A percentile compares a stretch with the other conserved stretches of the same genome.
These are phyloP conservation scores for Catamblyrhynchus diadema DNA, from an alignment of 2,797 vertebrate species.

Conservation along the genomic window DNA sequence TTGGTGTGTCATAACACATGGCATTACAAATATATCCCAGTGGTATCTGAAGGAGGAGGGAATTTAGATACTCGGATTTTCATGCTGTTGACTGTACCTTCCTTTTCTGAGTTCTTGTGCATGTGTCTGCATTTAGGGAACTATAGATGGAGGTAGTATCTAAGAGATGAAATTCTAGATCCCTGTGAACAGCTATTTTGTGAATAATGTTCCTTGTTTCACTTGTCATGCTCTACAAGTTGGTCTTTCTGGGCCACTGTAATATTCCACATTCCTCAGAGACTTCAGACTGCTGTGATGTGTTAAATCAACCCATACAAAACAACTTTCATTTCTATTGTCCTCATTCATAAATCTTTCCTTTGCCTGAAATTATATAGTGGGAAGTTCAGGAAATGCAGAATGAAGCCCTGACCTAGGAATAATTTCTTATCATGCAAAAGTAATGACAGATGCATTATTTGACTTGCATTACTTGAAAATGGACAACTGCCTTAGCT, in stretches of 20 bases:
- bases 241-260: neutral
- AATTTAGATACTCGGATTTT: conserved; percentile 19
- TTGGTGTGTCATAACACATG: conserved; percentile 15
- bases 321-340: neutral
- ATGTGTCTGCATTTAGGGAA: neutral
- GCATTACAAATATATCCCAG: conserved; percentile 21
- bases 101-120: neutral
- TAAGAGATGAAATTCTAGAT: neutral
- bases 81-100: neutral
- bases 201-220: neutral
- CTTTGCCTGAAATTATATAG: neutral
- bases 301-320: neutral
- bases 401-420: neutral
- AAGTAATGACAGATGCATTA: neutral
- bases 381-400: neutral
- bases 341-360: neutral
- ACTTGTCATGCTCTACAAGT: neutral
- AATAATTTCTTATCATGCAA: neutral
- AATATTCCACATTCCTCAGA: neutral
- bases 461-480: neutral
- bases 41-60: neutral
- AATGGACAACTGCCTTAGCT: neutral
- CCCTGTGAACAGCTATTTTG: neutral
- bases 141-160: neutral
- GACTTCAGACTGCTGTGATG: neutral